phyloP scores from a whole-genome alignment of 2,797 vertebrate genomes.

The Gadopsis marmoratus region DNA sequence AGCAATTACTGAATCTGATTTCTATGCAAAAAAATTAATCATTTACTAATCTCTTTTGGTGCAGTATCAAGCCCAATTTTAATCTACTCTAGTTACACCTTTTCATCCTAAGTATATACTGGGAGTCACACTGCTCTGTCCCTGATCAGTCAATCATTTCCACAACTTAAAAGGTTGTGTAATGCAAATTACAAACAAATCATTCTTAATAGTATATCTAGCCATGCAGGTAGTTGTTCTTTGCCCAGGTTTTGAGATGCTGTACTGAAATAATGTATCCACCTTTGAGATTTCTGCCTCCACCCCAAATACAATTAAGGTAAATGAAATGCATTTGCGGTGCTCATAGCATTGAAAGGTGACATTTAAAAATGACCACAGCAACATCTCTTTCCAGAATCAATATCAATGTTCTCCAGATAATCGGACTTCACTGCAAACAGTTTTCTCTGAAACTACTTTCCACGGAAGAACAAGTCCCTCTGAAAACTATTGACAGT shows the following conservation, averaged over 20 bases:
- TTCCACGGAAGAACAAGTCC: not conserved
- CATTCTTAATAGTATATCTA: not conserved
- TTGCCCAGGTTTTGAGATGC: not conserved
- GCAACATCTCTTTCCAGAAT: not conserved
- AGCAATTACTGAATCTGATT: not conserved
- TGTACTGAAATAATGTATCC: not conserved
- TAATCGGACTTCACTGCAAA: too few species aligned
- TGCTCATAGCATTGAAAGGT: not conserved
- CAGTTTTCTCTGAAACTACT: not conserved
- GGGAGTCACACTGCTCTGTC: not conserved
- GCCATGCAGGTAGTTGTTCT: not conserved
- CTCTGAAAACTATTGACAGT: not conserved
- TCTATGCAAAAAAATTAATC: constrained; percentile 12
- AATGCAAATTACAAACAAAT: not conserved
- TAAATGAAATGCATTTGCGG: not conserved
- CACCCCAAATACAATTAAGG: not conserved
- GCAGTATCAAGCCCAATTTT: not conserved
- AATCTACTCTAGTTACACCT: not conserved
- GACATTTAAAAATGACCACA: not conserved
- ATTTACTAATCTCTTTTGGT: not conserved
- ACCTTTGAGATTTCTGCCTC: not conserved
- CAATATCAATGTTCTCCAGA: not conserved
- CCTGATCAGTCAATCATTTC: not conserved
- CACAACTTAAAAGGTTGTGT: not conserved
- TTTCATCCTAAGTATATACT: not conserved